These are phyloP conservation scores for Callinectes sapidus DNA, from an alignment of 2,888 invertebrate genomes.

Conservation along the genomic window DNA sequence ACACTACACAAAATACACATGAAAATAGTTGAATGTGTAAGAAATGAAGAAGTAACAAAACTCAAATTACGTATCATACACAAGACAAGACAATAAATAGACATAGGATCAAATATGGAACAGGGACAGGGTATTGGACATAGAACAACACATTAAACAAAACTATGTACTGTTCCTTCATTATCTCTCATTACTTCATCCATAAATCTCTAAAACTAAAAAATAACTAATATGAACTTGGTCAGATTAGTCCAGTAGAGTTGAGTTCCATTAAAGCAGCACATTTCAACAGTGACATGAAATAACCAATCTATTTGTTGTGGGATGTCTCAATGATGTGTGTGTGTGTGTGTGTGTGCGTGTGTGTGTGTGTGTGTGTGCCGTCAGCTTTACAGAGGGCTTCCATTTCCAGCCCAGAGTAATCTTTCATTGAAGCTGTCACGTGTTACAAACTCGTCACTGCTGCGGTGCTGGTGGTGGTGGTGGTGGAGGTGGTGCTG, in stretches of 20 bases:
- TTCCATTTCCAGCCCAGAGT: slow-evolving; percentile 9
- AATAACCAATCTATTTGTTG: neutral
- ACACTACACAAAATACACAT: neutral
- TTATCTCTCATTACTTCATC: neutral
- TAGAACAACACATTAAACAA: too few species aligned
- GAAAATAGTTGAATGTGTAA: too few species aligned
- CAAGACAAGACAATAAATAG: too few species aligned
- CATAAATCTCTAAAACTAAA: neutral
- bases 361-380: neutral
- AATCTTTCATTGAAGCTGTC: neutral
- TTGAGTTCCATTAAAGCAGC: neutral
- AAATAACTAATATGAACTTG: neutral
- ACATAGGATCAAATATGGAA: too few species aligned
- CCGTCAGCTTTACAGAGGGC: slow-evolving; percentile 9
- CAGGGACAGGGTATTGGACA: too few species aligned
- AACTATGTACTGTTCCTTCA: neutral
- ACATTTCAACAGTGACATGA: too few species aligned
- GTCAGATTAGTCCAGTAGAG: neutral
- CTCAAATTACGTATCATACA: too few species aligned
- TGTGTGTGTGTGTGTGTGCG: neutral
- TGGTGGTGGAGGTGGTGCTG: neutral
- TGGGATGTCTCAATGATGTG: neutral
- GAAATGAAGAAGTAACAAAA: too few species aligned
- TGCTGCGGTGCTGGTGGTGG: neutral
- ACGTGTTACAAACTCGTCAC: neutral